Base-by-base conservation (phyloP, 2,113 vertebrate genomes). In the Trichomycterus rosablanca region DNA sequence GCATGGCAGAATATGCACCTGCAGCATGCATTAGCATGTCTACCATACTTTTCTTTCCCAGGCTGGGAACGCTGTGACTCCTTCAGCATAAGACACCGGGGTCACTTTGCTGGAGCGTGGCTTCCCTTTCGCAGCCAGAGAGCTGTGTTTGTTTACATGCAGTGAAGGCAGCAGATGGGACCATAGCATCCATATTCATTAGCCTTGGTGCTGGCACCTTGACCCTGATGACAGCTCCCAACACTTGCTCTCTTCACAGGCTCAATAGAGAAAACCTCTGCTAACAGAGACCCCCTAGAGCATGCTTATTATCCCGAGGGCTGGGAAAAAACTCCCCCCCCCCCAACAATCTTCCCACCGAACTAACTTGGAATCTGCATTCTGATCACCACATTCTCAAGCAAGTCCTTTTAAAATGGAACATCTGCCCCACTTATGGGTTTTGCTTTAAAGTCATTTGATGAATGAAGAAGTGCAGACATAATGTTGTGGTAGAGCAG, bases 101-200 rank as follows among this genome's bases (percentile, higher is more conserved):
- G 57, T 66, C 57, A 58, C 22, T 63, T 59, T 57, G 23, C 49
- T 4, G 11, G 6, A 58, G 23, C 15, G 24, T 2, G 5, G 32
- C 37, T 12, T 26, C 37, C 30, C 20, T 56, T 53, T 67, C 19
- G 19, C 12, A 63, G 55, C 60, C 70, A 58, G 44, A 72, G 59
- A 52, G 39, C n/a, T 35, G 57, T 35, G 57, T 35, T 45, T 59
- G 67, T 59, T 79, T 73, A 74, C 76, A 82, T 74, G 70, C 68
- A 64, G 68, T 68, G 52, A 51, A 8, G 2, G 12, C 68, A 79
- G 64, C 82, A 88, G 83, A 86, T 86, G 86, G 84, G 76, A 57
- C 49, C 18, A 67, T 62, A 18, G 53, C 77, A 83, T 86, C 75
- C 82, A 86, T 86, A 86, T 86, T 80, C 72, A 86, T 86, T 71